Conservation (phyloP, 2,888 invertebrate genomes). For the Phyto melanocephala region DNA sequence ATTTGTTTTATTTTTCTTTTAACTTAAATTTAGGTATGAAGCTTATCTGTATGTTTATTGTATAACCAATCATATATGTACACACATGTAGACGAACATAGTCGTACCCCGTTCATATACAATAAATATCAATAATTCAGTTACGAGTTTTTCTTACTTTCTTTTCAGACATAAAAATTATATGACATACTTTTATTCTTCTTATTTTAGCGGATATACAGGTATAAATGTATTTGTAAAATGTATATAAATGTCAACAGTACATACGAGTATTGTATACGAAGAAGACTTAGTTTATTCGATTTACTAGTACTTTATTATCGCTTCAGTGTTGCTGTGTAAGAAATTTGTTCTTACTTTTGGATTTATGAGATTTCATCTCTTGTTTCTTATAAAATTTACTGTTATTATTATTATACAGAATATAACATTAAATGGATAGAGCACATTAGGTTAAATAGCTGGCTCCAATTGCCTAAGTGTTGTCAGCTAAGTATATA, state of each 20-base stretch:
- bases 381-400: too few species aligned
- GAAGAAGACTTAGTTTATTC: neutral
- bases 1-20: neutral
- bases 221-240: neutral
- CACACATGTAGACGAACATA: neutral
- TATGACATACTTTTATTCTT: neutral
- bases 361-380: too few species aligned
- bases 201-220: neutral
- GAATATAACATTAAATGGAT: too few species aligned
- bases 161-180: neutral
- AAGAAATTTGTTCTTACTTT: too few species aligned
- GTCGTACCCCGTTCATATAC: neutral
- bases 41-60: too few species aligned
- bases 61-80: neutral
- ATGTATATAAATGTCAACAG: neutral
- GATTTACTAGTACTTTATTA: neutral
- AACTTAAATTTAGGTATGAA: slow-evolving; percentile 15
- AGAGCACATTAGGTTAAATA: too few species aligned
- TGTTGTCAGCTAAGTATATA: too few species aligned
- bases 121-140: slow-evolving; percentile 21
- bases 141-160: neutral
- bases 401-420: too few species aligned
- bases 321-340: too few species aligned
- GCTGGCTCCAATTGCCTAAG: too few species aligned
- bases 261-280: neutral